Percentiles rank a stretch among this genome's conserved stretches.
Evolutionary conservation across 2,888 invertebrate species (phyloP).

Genomic region (Drosophila gaucha): DNA sequence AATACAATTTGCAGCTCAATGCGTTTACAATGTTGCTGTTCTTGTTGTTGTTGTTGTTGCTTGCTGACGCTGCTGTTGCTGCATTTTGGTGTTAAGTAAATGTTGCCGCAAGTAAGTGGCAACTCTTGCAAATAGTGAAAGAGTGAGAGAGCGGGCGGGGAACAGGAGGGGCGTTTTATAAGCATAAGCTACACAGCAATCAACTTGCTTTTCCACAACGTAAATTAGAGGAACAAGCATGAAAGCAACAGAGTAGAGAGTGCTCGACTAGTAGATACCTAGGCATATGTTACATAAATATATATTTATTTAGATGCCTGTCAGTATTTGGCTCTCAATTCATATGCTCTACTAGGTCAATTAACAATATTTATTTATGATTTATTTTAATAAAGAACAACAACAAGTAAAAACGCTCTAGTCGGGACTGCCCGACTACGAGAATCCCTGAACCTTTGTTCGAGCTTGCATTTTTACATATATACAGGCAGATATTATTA

Average conservation of each 20-base stretch:
- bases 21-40: constrained; percentile 51
- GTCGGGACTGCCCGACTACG: too few species aligned
- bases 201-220: constrained; percentile 17
- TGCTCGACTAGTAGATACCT: not conserved
- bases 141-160: not conserved
- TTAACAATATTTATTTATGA: too few species aligned
- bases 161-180: not conserved
- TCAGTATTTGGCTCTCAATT: too few species aligned
- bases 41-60: constrained; percentile 16
- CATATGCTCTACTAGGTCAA: too few species aligned
- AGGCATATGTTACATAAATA: too few species aligned
- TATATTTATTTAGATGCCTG: too few species aligned
- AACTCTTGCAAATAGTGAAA: constrained; percentile 43
- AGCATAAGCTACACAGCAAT: constrained; percentile 42
- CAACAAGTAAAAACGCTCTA: too few species aligned
- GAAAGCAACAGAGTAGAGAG: not conserved
- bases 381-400: too few species aligned
- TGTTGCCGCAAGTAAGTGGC: constrained; percentile 80
- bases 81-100: constrained; percentile 75
- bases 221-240: constrained; percentile 14
- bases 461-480: too few species aligned
- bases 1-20: constrained; percentile 71
- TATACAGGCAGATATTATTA: too few species aligned
- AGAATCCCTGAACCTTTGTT: too few species aligned
- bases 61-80: constrained; percentile 36